A percentile compares a stretch with the other conserved stretches of the same genome.
These are phyloP conservation scores for Scomber japonicus DNA, from an alignment of 2,113 vertebrate genomes.

Conservation along the genomic window DNA sequence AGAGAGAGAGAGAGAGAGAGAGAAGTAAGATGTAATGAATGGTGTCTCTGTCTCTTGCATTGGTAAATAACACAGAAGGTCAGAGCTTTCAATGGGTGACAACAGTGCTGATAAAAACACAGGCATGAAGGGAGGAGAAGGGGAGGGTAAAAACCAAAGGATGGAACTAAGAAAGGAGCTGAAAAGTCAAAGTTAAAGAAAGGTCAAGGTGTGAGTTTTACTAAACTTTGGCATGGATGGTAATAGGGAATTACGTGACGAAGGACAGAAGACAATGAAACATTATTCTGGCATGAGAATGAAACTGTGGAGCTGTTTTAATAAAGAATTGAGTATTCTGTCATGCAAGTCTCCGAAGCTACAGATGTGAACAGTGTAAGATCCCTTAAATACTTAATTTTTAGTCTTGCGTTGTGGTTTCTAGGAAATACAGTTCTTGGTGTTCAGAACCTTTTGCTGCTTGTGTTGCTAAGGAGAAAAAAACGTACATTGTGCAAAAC, in stretches of 20 bases:
- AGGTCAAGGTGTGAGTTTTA: slow-evolving; percentile 31
- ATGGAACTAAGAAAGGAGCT: neutral
- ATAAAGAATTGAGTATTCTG: no score
- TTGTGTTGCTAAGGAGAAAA: no score
- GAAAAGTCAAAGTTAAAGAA: slow-evolving; percentile 40
- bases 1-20: no score
- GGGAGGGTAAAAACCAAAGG: slow-evolving; percentile 12
- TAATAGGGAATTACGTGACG: neutral
- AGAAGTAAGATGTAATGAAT: neutral
- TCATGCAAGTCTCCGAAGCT: no score
- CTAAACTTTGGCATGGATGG: neutral
- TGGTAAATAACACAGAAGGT: slow-evolving; percentile 52
- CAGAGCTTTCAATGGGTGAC: slow-evolving; percentile 43
- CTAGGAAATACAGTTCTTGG: no score
- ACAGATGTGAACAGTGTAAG: no score
- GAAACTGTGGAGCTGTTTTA: neutral
- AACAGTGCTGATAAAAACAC: slow-evolving; percentile 31
- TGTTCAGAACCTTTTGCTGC: no score
- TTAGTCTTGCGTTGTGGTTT: no score
- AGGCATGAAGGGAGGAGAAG: neutral
- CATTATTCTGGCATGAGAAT: no score
- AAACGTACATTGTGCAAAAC: no score
- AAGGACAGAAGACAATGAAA: neutral
- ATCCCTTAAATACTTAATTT: neutral
- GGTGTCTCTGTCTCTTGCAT: neutral